These are phyloP conservation scores for Astropecten irregularis DNA, from an alignment of 53 echinoderm and acorn worm genomes.

Conservation along the genomic window DNA sequence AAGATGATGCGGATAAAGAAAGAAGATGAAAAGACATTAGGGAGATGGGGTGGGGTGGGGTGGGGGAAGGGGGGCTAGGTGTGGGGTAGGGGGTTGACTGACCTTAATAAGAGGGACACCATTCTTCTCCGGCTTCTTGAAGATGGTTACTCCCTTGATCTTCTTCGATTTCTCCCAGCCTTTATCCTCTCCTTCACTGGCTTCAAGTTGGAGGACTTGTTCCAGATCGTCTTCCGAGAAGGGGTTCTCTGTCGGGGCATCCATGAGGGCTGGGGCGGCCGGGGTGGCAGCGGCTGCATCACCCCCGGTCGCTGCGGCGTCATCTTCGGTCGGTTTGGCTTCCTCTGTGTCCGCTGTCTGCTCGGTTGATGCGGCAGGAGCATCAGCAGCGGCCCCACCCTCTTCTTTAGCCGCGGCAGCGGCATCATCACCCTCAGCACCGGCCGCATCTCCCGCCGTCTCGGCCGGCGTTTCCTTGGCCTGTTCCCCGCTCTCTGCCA, in stretches of 20 bases:
- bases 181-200: conserved; percentile 83
- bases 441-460: conserved; percentile 48
- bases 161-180: conserved; percentile 97
- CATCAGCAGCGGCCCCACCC: conserved; percentile 65
- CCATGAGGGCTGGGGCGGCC: conserved; percentile 61
- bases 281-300: conserved; percentile 45
- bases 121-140: conserved; percentile 89
- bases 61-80: not conserved
- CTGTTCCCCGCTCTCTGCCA: conserved; percentile 56
- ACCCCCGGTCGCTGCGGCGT: conserved; percentile 48
- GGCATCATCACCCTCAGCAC: conserved; percentile 21
- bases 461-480: conserved; percentile 39
- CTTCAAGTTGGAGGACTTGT: conserved; percentile 73
- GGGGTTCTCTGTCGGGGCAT: conserved; percentile 89
- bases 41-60: not conserved
- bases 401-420: conserved; percentile 49
- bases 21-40: no score
- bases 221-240: conserved; percentile 90
- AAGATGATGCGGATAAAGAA: no score
- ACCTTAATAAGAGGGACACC: conserved; percentile 89
- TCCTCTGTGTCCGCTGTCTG: conserved; percentile 44
- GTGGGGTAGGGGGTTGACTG: conserved; percentile 5
- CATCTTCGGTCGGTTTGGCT: conserved; percentile 59
- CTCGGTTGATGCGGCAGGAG: not conserved
- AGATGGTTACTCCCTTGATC: conserved; percentile 82